Evolutionary conservation across 2,888 invertebrate species (phyloP).

Genomic region (Zhengitettix transpicula): DNA sequence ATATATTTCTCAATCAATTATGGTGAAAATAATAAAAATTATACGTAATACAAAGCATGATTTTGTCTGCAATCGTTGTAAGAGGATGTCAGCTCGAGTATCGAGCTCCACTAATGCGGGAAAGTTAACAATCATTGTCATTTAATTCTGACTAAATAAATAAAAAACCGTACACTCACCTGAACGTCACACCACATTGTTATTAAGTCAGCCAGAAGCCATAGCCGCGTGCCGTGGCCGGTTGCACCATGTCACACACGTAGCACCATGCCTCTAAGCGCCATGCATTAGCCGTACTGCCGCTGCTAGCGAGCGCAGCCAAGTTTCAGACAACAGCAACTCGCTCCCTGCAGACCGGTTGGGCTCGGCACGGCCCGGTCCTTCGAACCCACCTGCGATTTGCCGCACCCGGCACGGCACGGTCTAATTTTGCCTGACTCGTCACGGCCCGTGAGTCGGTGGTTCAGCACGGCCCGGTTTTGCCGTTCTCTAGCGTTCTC

Average conservation of each 20-base stretch:
- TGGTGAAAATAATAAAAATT: too few relatives aligned
- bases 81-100: too few relatives aligned
- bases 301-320: neutral
- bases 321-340: neutral
- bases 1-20: too few relatives aligned
- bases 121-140: too few relatives aligned
- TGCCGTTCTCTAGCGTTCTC: neutral
- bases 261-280: slow-evolving; percentile 1
- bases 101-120: too few relatives aligned
- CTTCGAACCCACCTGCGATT: slow-evolving; percentile 3
- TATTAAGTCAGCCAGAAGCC: slow-evolving; percentile 8
- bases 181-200: slow-evolving; percentile 10
- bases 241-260: slow-evolving; percentile 8
- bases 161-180: slow-evolving; percentile 2
- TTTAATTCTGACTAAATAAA: neutral
- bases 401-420: slow-evolving; percentile 6
- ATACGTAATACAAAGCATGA: too few relatives aligned
- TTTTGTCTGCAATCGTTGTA: too few relatives aligned
- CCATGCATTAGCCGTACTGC: slow-evolving; percentile 10
- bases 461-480: slow-evolving; percentile 1
- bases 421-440: slow-evolving; percentile 5
- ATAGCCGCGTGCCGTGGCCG: slow-evolving; percentile 4
- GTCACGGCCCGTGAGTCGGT: neutral
- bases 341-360: slow-evolving; percentile 1
- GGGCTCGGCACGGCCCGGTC: slow-evolving; percentile 4